phyloP scores from a whole-genome alignment of 2,113 vertebrate species.

The Corythoichthys haematopterus region DNA sequence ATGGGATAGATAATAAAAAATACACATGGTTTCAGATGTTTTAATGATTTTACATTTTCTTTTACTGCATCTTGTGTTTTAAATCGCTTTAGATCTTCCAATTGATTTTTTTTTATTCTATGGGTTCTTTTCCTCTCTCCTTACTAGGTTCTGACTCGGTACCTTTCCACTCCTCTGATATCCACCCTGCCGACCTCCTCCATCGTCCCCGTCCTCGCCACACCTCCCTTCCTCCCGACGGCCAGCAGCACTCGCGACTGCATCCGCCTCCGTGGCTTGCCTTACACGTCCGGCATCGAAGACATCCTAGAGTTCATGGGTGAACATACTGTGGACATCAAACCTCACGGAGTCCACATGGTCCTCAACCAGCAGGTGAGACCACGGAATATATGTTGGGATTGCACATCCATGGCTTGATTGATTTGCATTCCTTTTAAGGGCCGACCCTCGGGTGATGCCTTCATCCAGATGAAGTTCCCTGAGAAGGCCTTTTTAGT shows the following conservation, averaged over 20 bases:
- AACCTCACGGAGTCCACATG: conserved; percentile 95
- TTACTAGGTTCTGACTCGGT: conserved; percentile 86
- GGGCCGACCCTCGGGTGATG: conserved; percentile 92
- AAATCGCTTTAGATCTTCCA: not conserved
- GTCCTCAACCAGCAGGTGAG: conserved; percentile 95
- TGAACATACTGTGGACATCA: conserved; percentile 88
- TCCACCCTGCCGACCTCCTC: conserved; percentile 83
- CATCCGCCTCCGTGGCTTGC: conserved; percentile 85
- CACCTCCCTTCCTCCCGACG: conserved; percentile 79
- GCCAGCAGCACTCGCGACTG: conserved; percentile 81
- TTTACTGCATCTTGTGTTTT: not conserved
- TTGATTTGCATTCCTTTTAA: conserved; percentile 38
- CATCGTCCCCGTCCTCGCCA: conserved; percentile 79
- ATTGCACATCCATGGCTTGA: not conserved
- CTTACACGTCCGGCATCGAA: conserved; percentile 89
- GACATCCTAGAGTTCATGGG: conserved; percentile 95
- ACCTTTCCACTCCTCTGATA: conserved; percentile 89
- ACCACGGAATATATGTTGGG: not conserved
- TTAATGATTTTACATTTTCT: no score
- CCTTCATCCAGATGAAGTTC: conserved; percentile 96
- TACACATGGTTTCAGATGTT: no score
- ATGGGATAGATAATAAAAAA: no score
- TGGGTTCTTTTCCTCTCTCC: not conserved
- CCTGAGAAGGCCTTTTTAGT: conserved; percentile 87
- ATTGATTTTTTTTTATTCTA: not conserved